phyloP scores from a whole-genome alignment of 1,140 invertebrate species.

The Thrips palmi region DNA sequence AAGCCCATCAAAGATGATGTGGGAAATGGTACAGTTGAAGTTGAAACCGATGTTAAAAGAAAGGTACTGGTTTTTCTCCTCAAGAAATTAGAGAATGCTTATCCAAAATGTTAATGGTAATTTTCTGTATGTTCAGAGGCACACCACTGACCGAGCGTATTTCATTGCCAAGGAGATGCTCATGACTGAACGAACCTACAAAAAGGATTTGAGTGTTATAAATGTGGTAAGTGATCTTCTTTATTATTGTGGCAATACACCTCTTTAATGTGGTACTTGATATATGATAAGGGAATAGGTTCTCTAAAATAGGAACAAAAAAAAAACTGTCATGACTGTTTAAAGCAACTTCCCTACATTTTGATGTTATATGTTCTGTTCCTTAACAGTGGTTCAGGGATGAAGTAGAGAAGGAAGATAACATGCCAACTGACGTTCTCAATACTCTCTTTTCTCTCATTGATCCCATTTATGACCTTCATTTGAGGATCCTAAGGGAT shows the following conservation, averaged over 20 bases:
- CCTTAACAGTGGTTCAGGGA: slow-evolving; percentile 46
- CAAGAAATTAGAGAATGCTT: slow-evolving; percentile 2
- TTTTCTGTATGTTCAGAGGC: slow-evolving; percentile 28
- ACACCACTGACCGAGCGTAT: slow-evolving; percentile 65
- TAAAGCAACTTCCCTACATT: slow-evolving; percentile 9
- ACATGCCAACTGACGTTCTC: slow-evolving; percentile 30
- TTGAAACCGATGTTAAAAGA: slow-evolving; percentile 14
- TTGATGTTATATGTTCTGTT: slow-evolving; percentile 12
- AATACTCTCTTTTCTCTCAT: slow-evolving; percentile 34
- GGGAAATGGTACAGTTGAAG: slow-evolving; percentile 11
- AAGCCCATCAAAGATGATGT: slow-evolving; percentile 13
- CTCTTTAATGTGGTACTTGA: not conserved
- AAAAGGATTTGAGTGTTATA: slow-evolving; percentile 83
- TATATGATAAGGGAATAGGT: too few relatives aligned
- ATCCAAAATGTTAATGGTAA: slow-evolving; percentile 8
- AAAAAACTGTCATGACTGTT: too few relatives aligned
- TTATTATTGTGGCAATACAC: not conserved
- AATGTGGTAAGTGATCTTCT: slow-evolving; percentile 42
- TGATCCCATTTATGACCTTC: slow-evolving; percentile 45
- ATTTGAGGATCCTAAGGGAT: slow-evolving; percentile 42
- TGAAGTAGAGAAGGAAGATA: slow-evolving; percentile 39
- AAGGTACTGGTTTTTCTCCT: slow-evolving; percentile 10
- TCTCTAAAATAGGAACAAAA: too few relatives aligned
- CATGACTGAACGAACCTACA: slow-evolving; percentile 91
- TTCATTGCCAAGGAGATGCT: slow-evolving; percentile 86